Percentiles rank a stretch among this genome's conserved stretches.
phyloP scores from a whole-genome alignment of 2,797 vertebrate genomes.

The Nasua narica region DNA sequence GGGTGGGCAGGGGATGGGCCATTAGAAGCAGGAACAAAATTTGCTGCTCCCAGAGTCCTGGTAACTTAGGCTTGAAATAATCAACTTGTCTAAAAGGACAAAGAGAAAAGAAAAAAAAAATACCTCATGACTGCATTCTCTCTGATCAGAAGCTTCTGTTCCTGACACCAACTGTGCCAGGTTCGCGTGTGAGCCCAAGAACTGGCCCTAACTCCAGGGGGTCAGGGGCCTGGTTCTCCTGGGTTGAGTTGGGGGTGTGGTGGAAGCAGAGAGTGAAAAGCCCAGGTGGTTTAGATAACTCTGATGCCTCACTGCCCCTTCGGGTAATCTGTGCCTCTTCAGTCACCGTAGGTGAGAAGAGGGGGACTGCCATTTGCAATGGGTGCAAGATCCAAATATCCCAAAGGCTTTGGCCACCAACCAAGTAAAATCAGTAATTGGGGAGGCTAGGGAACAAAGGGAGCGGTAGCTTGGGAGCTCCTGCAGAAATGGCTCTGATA shows the following conservation, averaged over 20 bases:
- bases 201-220: not conserved
- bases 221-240: not conserved
- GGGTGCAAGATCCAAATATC: conserved; percentile 1
- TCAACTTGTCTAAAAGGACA: conserved; percentile 77
- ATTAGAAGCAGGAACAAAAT: conserved; percentile 28
- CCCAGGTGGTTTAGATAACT: conserved; percentile 21
- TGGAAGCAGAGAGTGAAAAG: conserved; percentile 8
- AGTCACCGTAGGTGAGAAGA: not conserved
- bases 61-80: conserved; percentile 82
- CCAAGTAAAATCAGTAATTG: not conserved
- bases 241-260: not conserved
- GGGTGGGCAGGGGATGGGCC: conserved; percentile 56
- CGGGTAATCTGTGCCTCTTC: not conserved
- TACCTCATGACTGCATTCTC: conserved; percentile 82
- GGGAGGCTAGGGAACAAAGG: conserved; percentile 42
- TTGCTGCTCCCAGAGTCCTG: conserved; percentile 75
- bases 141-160: conserved; percentile 59
- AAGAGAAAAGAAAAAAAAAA: conserved; percentile 73
- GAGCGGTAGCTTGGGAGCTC: conserved; percentile 31
- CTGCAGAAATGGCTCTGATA: not conserved
- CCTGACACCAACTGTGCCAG: conserved; percentile 50
- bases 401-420: conserved; percentile 62
- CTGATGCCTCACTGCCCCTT: not conserved
- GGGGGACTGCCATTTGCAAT: conserved; percentile 20
- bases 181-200: conserved; percentile 39